These are phyloP conservation scores for Ceratitis capitata DNA, from an alignment of 1,140 invertebrate species.

Conservation along the genomic window DNA sequence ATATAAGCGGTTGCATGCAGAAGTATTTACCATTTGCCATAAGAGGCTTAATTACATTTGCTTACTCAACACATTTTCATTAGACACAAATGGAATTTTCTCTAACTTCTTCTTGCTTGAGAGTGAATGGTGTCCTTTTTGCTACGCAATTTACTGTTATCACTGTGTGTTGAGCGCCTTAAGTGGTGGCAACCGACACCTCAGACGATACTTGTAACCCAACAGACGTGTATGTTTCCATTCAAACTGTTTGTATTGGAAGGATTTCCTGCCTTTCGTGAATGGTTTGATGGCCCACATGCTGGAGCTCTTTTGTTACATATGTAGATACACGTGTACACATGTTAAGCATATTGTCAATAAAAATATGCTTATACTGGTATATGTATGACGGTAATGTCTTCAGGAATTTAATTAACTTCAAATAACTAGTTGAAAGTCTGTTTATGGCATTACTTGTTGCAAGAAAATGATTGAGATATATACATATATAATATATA, in stretches of 20 bases:
- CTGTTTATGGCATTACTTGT: too few relatives aligned
- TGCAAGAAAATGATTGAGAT: too few relatives aligned
- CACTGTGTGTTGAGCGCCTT: neutral
- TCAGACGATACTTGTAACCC: neutral
- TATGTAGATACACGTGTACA: neutral
- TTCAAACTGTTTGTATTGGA: neutral
- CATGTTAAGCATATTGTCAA: too few relatives aligned
- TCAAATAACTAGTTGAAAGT: too few relatives aligned
- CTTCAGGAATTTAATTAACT: too few relatives aligned
- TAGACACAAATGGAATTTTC: neutral
- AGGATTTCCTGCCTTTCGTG: neutral
- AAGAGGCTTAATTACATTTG: conserved; percentile 14
- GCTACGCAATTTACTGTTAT: neutral
- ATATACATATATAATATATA: neutral
- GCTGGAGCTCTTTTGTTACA: too few relatives aligned
- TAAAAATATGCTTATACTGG: too few relatives aligned
- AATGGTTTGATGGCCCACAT: neutral
- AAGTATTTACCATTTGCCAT: neutral
- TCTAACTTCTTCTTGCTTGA: neutral
- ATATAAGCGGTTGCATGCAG: too few relatives aligned
- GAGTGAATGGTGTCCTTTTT: neutral
- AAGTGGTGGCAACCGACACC: neutral
- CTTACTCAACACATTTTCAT: conserved; percentile 19
- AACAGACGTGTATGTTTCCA: too few relatives aligned
- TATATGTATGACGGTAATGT: too few relatives aligned